phyloP scores from a whole-genome alignment of 2,888 invertebrate genomes.

The Ctenicera cuprea region DNA sequence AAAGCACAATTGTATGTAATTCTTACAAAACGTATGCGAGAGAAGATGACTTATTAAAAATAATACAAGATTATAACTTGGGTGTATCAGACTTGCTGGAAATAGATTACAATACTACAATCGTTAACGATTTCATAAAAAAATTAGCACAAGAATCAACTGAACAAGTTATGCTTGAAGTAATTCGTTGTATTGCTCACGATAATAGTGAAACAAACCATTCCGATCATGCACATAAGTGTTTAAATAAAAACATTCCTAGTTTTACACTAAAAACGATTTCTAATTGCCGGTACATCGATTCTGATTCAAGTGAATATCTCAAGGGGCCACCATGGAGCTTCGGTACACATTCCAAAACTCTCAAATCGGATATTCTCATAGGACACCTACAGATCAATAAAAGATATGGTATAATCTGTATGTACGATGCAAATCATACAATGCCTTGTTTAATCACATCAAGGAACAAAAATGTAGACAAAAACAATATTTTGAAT shows the following conservation, averaged over 20 bases:
- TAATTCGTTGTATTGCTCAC: conserved; percentile 4
- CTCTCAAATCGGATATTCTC: conserved; percentile 39
- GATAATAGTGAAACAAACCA: not conserved
- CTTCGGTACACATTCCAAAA: conserved; percentile 54
- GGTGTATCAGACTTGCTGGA: conserved; percentile 44
- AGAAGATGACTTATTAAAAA: conserved; percentile 16
- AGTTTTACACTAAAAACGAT: conserved; percentile 44
- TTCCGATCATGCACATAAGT: conserved; percentile 14
- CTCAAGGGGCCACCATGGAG: conserved; percentile 51
- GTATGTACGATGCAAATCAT: conserved; percentile 49
- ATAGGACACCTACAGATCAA: conserved; percentile 48
- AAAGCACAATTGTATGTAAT: conserved; percentile 28
- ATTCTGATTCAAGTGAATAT: conserved; percentile 36
- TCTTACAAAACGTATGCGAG: not conserved
- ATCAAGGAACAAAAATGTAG: not conserved
- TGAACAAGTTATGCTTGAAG: conserved; percentile 31
- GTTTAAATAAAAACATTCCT: conserved; percentile 38
- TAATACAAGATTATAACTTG: conserved; percentile 25
- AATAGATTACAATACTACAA: conserved; percentile 32
- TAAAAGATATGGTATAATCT: conserved; percentile 51
- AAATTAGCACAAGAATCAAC: not conserved
- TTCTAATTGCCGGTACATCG: conserved; percentile 48
- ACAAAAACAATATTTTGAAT: conserved; percentile 35
- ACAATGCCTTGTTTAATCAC: conserved; percentile 47
- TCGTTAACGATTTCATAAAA: conserved; percentile 25